Conservation (phyloP, 2,888 invertebrate species). For the Drosophila lutescens region DNA sequence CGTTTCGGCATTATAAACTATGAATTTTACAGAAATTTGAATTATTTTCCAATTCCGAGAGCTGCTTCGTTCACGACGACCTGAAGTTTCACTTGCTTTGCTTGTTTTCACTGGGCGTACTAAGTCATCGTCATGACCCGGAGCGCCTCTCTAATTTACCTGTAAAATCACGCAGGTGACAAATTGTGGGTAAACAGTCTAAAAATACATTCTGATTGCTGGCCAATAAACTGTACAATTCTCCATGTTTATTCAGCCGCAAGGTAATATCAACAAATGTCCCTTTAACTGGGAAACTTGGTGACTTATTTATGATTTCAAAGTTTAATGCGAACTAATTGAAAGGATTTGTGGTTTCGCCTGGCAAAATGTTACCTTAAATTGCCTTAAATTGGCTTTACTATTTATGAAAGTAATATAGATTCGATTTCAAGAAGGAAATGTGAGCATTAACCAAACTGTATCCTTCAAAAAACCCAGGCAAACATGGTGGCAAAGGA, state of each 20-base stretch:
- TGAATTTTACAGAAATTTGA: not conserved
- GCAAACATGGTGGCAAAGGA: not conserved
- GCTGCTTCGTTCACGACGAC: too few species aligned
- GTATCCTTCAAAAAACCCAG: too few species aligned
- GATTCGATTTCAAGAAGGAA: too few species aligned
- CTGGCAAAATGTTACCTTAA: too few species aligned
- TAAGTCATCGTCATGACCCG: not conserved
- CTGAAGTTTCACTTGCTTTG: not conserved
- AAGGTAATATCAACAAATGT: not conserved
- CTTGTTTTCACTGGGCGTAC: not conserved
- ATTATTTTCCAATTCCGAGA: not conserved
- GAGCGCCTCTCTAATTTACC: not conserved
- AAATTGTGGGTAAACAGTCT: not conserved
- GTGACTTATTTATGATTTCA: too few species aligned
- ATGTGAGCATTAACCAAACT: too few species aligned
- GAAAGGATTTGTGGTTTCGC: too few species aligned
- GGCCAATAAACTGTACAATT: too few species aligned
- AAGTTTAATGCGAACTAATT: too few species aligned
- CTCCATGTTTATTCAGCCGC: not conserved
- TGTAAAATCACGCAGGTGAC: not conserved
- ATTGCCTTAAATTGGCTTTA: too few species aligned
- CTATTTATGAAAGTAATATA: too few species aligned
- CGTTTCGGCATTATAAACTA: slow-evolving; percentile 2
- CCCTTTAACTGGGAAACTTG: too few species aligned
- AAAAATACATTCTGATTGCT: not conserved